Percentiles rank a stretch among this genome's conserved stretches.
These are phyloP conservation scores for Pollimyrus isidori DNA, from an alignment of 2,113 vertebrate genomes.

Conservation along the genomic window DNA sequence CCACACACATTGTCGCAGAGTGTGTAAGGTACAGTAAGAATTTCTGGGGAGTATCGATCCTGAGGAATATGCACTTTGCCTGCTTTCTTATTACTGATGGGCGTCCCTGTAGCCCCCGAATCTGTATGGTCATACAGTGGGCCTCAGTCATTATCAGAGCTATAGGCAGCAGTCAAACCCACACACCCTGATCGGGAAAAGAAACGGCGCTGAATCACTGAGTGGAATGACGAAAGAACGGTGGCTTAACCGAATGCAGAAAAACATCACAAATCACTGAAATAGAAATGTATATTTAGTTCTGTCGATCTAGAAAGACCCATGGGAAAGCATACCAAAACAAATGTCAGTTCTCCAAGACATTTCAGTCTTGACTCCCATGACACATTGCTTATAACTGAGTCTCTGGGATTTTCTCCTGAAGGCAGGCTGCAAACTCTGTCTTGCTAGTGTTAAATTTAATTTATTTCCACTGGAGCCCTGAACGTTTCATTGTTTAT, in stretches of 20 bases:
- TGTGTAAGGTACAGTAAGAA: neutral
- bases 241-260: neutral
- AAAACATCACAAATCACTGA: neutral
- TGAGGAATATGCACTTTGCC: neutral
- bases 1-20: neutral
- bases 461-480: neutral
- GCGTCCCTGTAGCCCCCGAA: neutral
- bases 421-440: neutral
- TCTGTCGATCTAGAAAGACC: neutral
- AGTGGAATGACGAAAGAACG: neutral
- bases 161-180: neutral
- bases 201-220: neutral
- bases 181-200: neutral
- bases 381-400: neutral
- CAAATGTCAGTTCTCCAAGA: neutral
- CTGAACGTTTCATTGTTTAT: neutral
- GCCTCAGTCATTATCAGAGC: neutral
- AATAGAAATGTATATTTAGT: neutral
- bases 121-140: neutral
- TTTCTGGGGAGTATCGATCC: neutral
- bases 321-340: neutral
- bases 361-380: neutral
- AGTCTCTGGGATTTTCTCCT: neutral
- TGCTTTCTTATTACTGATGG: neutral
- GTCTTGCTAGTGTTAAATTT: neutral